A percentile compares a stretch with the other conserved stretches of the same genome.
These are phyloP conservation scores for Danaus melanippus DNA, from an alignment of 1,140 invertebrate genomes.

Conservation along the genomic window DNA sequence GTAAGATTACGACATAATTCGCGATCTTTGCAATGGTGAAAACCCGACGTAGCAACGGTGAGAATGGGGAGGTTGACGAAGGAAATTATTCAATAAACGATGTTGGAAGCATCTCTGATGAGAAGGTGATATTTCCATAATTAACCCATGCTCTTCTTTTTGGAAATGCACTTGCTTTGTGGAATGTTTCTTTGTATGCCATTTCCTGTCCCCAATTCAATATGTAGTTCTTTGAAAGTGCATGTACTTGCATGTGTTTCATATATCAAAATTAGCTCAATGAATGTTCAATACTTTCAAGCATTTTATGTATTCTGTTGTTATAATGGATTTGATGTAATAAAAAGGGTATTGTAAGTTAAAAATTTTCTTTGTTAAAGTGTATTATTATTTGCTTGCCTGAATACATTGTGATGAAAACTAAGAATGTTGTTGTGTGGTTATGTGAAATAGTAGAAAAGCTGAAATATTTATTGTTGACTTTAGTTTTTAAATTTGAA, in stretches of 20 bases:
- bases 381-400: too few relatives aligned
- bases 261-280: neutral
- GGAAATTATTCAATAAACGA: constrained; percentile 65
- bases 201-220: constrained; percentile 54
- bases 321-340: too few relatives aligned
- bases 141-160: constrained; percentile 33
- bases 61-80: constrained; percentile 69
- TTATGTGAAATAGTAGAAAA: too few relatives aligned
- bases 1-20: constrained; percentile 45
- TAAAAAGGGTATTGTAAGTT: too few relatives aligned
- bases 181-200: constrained; percentile 30
- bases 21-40: constrained; percentile 63
- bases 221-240: constrained; percentile 15
- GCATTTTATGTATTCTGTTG: too few relatives aligned
- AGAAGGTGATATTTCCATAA: constrained; percentile 62
- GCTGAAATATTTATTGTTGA: too few relatives aligned
- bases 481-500: too few relatives aligned
- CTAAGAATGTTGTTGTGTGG: too few relatives aligned
- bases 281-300: too few relatives aligned
- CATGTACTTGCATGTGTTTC: constrained; percentile 22
- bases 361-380: too few relatives aligned
- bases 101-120: constrained; percentile 64
- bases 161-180: constrained; percentile 37
- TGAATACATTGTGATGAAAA: too few relatives aligned
- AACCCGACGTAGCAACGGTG: constrained; percentile 70